Evolutionary conservation across 2,888 invertebrate genomes (phyloP), one percentile per base, ranked within the genome.

Genomic region (Ophonus ardosiacus): DNA sequence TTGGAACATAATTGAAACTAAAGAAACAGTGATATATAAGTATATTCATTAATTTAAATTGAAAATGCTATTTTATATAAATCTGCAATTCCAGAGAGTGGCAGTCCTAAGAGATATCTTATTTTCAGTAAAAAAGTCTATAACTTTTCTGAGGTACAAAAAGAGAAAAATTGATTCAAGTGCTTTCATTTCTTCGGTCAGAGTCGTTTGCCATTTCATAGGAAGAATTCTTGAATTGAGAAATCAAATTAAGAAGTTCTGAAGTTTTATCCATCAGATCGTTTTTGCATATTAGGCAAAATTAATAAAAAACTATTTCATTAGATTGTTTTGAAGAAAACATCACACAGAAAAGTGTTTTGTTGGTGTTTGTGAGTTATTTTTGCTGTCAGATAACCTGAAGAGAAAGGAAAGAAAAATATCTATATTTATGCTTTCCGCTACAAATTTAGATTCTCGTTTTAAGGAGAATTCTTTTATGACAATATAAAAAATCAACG

Each of bases 381-480:
- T 63, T 63, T 63, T 4, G 63, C 63, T 63, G 63, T 63, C 63
- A 24, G 21, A 63, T 63, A 24, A 63, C 0, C 24, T 63, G 18
- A 63, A 63, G 63, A 38, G 63, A 63, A 21, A 21, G 24, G 7
- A 63, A 68, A 68, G 68, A 68, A 68, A 68, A 68, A 68, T 38
- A 68, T 68, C 31, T 68, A 68, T 68, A 68, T 68, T 68, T 68
- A 68, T 68, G 68, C 31, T 65, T 65, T 65, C 65, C n/a, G 65
- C 68, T 68, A 38, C 68, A 68, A 68, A 68, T 68, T 68, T 68
- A 68, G 68, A 68, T 68, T 38, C 31, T 68, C 68, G 68, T 68
- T 68, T 68, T 68, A 68, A 68, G 38, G 38, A 68, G 68, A 68
- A 68, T 68, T 74, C 51, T 74, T 74, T 74, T 74, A 74, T 56